Conservation (phyloP, 2,888 invertebrate species). For the Seira musarum region DNA sequence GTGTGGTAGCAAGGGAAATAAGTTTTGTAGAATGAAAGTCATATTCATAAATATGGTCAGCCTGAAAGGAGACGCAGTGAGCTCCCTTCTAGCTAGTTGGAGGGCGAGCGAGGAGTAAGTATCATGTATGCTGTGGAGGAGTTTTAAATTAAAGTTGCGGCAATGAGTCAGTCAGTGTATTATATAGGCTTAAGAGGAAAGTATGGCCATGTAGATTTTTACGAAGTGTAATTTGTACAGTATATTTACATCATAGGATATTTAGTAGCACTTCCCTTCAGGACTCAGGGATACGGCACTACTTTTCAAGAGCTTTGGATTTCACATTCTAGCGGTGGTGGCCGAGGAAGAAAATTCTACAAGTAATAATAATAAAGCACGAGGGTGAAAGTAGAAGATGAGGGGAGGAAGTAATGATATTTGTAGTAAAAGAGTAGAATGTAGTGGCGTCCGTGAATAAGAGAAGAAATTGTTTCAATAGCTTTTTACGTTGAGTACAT, state of each 20-base stretch:
- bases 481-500: not conserved
- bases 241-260: no score
- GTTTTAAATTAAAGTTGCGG: no score
- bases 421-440: not conserved
- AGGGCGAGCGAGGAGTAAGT: no score
- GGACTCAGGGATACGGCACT: not conserved
- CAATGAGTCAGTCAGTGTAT: no score
- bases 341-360: not conserved
- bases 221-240: no score
- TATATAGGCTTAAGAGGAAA: no score
- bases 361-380: not conserved
- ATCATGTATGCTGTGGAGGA: no score
- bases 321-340: no score
- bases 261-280: no score
- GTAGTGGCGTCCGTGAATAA: not conserved
- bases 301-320: not conserved
- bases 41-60: conserved; percentile 51
- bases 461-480: not conserved
- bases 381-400: not conserved
- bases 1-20: not conserved
- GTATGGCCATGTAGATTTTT: no score
- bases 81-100: no score
- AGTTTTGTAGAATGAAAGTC: conserved; percentile 36
- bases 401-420: no score
- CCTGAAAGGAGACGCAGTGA: not conserved